A percentile compares a stretch with the other conserved stretches of the same genome.
Evolutionary conservation across 2,113 vertebrate genomes (phyloP).

Genomic region (Solea senegalensis): DNA sequence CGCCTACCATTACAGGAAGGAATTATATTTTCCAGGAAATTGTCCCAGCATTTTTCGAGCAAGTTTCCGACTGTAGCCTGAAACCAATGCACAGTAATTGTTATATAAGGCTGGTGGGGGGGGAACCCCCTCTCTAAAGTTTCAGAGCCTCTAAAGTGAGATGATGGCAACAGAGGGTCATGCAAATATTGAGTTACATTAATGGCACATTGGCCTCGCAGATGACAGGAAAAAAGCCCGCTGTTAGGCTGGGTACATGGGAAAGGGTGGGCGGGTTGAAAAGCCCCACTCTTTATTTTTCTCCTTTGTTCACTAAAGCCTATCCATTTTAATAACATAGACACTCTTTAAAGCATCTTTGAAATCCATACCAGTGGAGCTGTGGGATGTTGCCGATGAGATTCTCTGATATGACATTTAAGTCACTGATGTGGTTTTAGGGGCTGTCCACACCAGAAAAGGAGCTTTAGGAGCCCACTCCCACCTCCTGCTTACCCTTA

Average conservation of each 20-base stretch:
- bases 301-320: constrained; percentile 22
- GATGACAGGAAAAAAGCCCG: constrained; percentile 40
- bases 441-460: too few relatives aligned
- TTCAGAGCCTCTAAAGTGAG: constrained; percentile 37
- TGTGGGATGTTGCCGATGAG: not conserved
- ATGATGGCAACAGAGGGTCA: constrained; percentile 41
- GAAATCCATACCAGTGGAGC: constrained; percentile 31
- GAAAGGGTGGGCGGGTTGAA: constrained; percentile 2
- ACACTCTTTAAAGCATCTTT: not conserved
- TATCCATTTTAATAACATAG: constrained; percentile 22
- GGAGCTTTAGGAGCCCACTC: too few relatives aligned
- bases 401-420: not conserved
- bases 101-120: constrained; percentile 25
- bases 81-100: constrained; percentile 19
- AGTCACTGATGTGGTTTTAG: too few relatives aligned
- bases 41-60: constrained; percentile 4
- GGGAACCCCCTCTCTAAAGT: constrained; percentile 37
- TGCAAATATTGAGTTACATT: constrained; percentile 55
- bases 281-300: constrained; percentile 15
- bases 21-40: not conserved
- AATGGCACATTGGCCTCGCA: constrained; percentile 27
- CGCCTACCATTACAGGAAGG: not conserved
- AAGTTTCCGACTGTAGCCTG: constrained; percentile 1
- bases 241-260: constrained; percentile 21
- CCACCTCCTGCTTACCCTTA: too few relatives aligned